These are phyloP conservation scores for Heteromormyrus szaboi DNA, from an alignment of 2,797 vertebrate species.

Conservation along the genomic window DNA sequence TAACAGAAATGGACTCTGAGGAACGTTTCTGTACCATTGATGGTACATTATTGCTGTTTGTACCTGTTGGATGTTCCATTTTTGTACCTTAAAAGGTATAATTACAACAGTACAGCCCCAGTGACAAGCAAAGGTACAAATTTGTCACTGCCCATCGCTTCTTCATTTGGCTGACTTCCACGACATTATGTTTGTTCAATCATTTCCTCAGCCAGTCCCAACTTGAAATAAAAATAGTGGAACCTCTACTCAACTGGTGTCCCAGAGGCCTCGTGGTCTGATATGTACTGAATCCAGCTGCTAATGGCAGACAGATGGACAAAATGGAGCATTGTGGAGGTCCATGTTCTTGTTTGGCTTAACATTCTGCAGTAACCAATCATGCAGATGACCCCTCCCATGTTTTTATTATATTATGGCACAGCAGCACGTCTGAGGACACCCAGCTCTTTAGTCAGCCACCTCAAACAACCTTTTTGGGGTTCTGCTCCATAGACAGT, in stretches of 20 bases:
- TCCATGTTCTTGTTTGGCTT: not conserved
- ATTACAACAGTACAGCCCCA: no score
- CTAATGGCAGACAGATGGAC: not conserved
- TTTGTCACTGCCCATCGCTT: not conserved
- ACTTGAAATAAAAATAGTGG: not conserved
- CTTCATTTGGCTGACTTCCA: not conserved
- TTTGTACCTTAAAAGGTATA: no score
- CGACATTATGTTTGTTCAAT: not conserved
- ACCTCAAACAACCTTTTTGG: not conserved
- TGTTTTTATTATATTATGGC: not conserved
- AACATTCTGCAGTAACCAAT: not conserved
- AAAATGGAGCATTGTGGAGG: not conserved
- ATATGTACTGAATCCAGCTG: not conserved
- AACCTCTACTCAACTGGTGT: not conserved
- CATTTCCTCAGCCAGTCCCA: not conserved
- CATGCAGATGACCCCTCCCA: not conserved
- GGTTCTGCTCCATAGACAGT: not conserved
- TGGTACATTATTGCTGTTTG: no score
- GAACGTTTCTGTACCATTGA: no score
- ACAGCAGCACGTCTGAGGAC: not conserved
- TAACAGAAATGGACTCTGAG: no score
- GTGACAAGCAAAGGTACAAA: no score
- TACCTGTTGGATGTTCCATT: no score
- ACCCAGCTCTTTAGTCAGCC: not conserved
- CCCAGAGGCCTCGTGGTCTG: not conserved